Base-by-base conservation (phyloP, 1,140 invertebrate species). In the Octopus sinensis region DNA sequence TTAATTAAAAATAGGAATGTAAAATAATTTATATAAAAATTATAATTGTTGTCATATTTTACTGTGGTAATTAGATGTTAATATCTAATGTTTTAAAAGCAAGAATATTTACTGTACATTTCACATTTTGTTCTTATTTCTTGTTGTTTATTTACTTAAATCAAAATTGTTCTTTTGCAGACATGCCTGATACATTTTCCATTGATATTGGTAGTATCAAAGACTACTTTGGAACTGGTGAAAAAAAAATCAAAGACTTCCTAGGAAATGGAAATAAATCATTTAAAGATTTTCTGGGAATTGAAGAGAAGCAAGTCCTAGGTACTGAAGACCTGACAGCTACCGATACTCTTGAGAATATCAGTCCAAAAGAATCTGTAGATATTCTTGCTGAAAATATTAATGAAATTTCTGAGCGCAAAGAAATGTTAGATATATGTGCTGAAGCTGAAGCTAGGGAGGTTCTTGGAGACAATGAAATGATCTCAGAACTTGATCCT, bases 311-410 rank as follows among this genome's bases (percentile, higher is more conserved):
- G 68, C 68, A 13, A 9, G 17, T 73, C 68, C 68, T 73, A 73
- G 68, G 68, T 73, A 73, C 68, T 73, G 68, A 73, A 73, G 68
- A 73, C 68, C 68, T 10, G 30, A 12, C 56, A 12, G 30, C 68
- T 17, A 13, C 68, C 68, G 30, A n/a, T 73, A 73, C 68, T 73
- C 17, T 73, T 73, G 68, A 73, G 68, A 73, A 73, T 73, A 13
- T 23, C 68, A 73, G 68, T 73, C 68, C 68, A 73, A 73, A 73
- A 73, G 68, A 73, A 23, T 73, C 68, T 73, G 68, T 73, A 73
- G 68, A 73, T 73, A 73, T 73, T 23, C 68, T 23, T n/a, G 68
- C 68, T 73, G 68, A 73, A 73, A 73, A 73, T 73, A 73, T 73
- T 73, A 73, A 73, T 73, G 68, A 73, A 73, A 73, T 73, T 17